A percentile compares a stretch with the other conserved stretches of the same genome.
Conservation (phyloP, 2,888 invertebrate genomes). For the Odontocolon sp. region DNA sequence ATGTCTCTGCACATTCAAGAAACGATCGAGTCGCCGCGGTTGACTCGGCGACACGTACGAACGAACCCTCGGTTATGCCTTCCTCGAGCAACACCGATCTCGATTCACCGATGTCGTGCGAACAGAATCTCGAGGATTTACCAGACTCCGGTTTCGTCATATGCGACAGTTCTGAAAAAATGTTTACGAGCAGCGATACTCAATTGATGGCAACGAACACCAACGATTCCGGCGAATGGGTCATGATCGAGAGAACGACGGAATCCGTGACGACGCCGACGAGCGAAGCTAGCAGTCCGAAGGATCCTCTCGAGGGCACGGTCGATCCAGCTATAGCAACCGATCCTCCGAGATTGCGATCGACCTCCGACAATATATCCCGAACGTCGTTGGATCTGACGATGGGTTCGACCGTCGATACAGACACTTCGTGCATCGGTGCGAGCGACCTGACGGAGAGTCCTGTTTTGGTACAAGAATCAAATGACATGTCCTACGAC, state of each 20-base stretch:
- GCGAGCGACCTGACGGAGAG: slow-evolving; percentile 74
- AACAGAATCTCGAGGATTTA: slow-evolving; percentile 75
- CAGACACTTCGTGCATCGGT: slow-evolving; percentile 75
- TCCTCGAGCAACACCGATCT: slow-evolving; percentile 74
- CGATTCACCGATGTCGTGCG: slow-evolving; percentile 79
- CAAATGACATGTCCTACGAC: slow-evolving; percentile 68
- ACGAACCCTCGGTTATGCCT: slow-evolving; percentile 63
- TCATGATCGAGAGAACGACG: slow-evolving; percentile 74
- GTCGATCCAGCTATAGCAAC: slow-evolving; percentile 72
- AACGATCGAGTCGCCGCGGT: slow-evolving; percentile 53
- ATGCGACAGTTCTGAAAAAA: slow-evolving; percentile 74
- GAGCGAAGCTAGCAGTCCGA: slow-evolving; percentile 72
- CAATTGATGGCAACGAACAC: slow-evolving; percentile 68
- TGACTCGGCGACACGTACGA: slow-evolving; percentile 61
- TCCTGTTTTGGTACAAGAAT: slow-evolving; percentile 68
- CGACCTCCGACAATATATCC: slow-evolving; percentile 74
- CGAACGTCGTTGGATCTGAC: slow-evolving; percentile 75
- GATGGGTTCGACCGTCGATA: slow-evolving; percentile 75
- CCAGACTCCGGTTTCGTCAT: slow-evolving; percentile 74
- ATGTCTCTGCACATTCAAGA: slow-evolving; percentile 46
- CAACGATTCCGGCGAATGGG: slow-evolving; percentile 76
- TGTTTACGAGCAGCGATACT: slow-evolving; percentile 74
- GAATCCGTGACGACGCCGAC: slow-evolving; percentile 73
- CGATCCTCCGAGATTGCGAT: slow-evolving; percentile 69
- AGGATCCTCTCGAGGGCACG: slow-evolving; percentile 71